Percentiles rank a stretch among this genome's conserved stretches.
phyloP scores from a whole-genome alignment of 2,113 vertebrate species.

The Plectropomus leopardus region DNA sequence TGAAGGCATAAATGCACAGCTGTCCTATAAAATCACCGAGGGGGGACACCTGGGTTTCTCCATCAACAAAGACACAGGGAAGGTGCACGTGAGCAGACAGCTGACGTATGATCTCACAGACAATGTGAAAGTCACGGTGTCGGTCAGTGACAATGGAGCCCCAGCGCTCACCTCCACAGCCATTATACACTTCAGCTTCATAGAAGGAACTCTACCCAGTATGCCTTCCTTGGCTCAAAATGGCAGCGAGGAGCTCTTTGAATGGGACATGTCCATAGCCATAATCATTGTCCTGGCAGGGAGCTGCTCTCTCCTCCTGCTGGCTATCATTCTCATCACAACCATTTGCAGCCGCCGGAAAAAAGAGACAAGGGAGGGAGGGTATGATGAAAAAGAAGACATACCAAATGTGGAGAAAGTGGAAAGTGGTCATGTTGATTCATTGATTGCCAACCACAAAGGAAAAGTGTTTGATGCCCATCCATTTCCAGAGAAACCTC shows the following conservation, averaged over 20 bases:
- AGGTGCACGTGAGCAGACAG: slow-evolving; percentile 89
- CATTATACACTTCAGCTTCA: slow-evolving; percentile 89
- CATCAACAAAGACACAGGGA: slow-evolving; percentile 90
- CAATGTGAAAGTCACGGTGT: slow-evolving; percentile 87
- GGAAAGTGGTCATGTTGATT: slow-evolving; percentile 84
- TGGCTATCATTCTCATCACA: slow-evolving; percentile 94
- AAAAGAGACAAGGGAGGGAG: slow-evolving; percentile 85
- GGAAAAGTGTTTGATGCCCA: slow-evolving; percentile 90
- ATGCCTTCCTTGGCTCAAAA: slow-evolving; percentile 83
- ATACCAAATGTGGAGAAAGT: slow-evolving; percentile 87
- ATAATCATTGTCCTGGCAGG: slow-evolving; percentile 94
- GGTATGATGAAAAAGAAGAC: slow-evolving; percentile 74
- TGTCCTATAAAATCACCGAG: slow-evolving; percentile 90
- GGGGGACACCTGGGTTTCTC: slow-evolving; percentile 89
- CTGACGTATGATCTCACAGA: slow-evolving; percentile 90
- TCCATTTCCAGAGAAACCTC: slow-evolving; percentile 89
- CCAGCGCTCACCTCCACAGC: slow-evolving; percentile 90
- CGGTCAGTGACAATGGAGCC: slow-evolving; percentile 89
- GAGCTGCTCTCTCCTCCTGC: slow-evolving; percentile 93
- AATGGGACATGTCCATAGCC: slow-evolving; percentile 93
- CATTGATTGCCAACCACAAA: slow-evolving; percentile 82
- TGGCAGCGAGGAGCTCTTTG: slow-evolving; percentile 80
- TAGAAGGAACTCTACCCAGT: slow-evolving; percentile 84
- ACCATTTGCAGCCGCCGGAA: slow-evolving; percentile 93
- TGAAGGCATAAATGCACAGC: slow-evolving; percentile 90